phyloP scores from a whole-genome alignment of 2,797 vertebrate genomes.

The Streptopelia turtur region DNA sequence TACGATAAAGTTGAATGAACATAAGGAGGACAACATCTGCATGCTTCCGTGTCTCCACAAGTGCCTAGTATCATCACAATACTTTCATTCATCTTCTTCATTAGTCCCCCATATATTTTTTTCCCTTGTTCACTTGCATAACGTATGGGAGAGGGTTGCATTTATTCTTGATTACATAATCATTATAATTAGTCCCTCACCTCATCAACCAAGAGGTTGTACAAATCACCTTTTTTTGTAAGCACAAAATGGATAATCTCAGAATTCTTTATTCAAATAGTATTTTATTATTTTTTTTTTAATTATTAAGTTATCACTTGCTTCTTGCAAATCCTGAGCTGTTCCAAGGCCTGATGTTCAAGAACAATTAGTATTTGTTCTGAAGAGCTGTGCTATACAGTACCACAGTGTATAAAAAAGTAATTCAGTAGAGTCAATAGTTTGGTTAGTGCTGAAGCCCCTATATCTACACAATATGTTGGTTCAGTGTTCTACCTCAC shows the following conservation, averaged over 20 bases:
- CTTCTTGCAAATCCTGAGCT: not conserved
- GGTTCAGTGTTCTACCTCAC: not conserved
- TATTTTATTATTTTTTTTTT: not conserved
- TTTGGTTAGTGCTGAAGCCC: not conserved
- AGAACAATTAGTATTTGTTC: not conserved
- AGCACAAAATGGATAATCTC: not conserved
- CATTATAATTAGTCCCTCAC: constrained; percentile 20
- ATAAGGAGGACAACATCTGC: not conserved
- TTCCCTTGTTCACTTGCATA: not conserved
- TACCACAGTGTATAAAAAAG: not conserved
- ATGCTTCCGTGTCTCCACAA: not conserved
- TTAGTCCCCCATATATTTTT: not conserved
- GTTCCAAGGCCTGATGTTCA: not conserved
- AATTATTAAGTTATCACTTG: not conserved
- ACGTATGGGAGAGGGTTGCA: not conserved
- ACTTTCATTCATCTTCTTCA: not conserved
- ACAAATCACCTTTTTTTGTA: not conserved
- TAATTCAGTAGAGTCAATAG: not conserved
- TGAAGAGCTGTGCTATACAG: not conserved
- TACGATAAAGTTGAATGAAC: not conserved
- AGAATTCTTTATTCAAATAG: not conserved
- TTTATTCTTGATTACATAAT: constrained; percentile 30
- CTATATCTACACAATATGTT: rapidly evolving
- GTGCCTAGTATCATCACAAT: not conserved
- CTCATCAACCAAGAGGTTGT: not conserved